Evolutionary conservation across 1,140 invertebrate species (phyloP), one percentile per base, ranked within the genome.

Genomic region (Zaprionus nigranus): DNA sequence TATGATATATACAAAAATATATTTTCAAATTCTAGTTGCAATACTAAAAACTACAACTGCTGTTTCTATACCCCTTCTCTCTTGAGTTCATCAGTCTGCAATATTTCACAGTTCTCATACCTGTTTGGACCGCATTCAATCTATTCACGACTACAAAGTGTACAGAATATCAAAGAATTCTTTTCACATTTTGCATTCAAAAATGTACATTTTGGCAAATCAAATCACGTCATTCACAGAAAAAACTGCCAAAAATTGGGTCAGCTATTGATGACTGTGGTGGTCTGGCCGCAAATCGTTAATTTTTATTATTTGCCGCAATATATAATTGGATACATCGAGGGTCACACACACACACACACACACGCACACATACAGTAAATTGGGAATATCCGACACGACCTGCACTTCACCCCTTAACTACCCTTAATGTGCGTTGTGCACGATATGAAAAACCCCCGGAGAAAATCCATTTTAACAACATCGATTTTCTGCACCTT

Each of bases 401-500:
- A 5, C 28, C n/a, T 22, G 11, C 9, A 46, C 11, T 5, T 13
- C 9, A 22, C 15, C 38, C 15, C 61, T 20, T 38, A 17, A 4
- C 64, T 24, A 15, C 54, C 34, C 62, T 79, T 77, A 79, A 79
- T 79, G 74, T 30, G 62, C 13, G 38, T 49, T 49, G 64, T 36
- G 70, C 78, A 80, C 78, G 75, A 67, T 54, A 78, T 58, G 60
- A 30, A 57, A 51, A 51, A 51, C 46, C 17, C 28, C 24, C 40
- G 54, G 60, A 78, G 79, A 80, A 46, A 46, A 46, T 46, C 40
- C 40, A 46, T 71, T 46, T 64, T 59, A 72, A 46, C 59, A 79
- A 66, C 82, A 86, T 87, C 79, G 84, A 88, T 51, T 51, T 51
- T 51, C 46, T 51, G 46, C 46, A 51, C 46, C 46, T 51, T 51